These are phyloP conservation scores for Lagopus leucura DNA, from an alignment of 2,113 vertebrate genomes.

Conservation along the genomic window DNA sequence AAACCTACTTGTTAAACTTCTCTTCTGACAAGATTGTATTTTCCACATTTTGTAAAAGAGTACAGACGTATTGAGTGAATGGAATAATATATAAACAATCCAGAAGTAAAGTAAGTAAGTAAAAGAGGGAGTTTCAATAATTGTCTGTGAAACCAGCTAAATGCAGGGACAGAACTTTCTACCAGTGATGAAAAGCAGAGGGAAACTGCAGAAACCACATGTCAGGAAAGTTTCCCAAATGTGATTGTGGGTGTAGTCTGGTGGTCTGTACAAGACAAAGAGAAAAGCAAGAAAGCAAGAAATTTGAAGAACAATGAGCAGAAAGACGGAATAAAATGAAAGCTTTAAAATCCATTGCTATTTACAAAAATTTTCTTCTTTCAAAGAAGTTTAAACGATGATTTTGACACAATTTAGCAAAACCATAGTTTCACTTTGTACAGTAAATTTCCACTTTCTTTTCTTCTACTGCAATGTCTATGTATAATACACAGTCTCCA, in stretches of 20 bases:
- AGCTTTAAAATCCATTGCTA: background rate
- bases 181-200: slow-evolving; percentile 69
- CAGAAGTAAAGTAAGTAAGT: background rate
- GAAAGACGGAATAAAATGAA: background rate
- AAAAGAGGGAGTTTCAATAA: slow-evolving; percentile 40
- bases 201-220: slow-evolving; percentile 68
- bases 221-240: slow-evolving; percentile 62
- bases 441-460: background rate
- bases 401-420: background rate
- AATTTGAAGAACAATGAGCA: slow-evolving; percentile 29
- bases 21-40: background rate
- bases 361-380: background rate
- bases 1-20: background rate
- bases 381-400: background rate
- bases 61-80: background rate
- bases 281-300: slow-evolving; percentile 35
- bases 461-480: background rate
- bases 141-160: slow-evolving; percentile 34
- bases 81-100: slow-evolving; percentile 40
- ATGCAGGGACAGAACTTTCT: slow-evolving; percentile 34
- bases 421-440: background rate
- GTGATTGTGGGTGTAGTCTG: slow-evolving; percentile 55
- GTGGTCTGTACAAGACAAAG: slow-evolving; percentile 54
- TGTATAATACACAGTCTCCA: background rate
- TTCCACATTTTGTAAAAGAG: background rate